A percentile compares a stretch with the other conserved stretches of the same genome.
Evolutionary conservation across 2,797 vertebrate genomes (phyloP).

Genomic region (Trachops cirrhosus): DNA sequence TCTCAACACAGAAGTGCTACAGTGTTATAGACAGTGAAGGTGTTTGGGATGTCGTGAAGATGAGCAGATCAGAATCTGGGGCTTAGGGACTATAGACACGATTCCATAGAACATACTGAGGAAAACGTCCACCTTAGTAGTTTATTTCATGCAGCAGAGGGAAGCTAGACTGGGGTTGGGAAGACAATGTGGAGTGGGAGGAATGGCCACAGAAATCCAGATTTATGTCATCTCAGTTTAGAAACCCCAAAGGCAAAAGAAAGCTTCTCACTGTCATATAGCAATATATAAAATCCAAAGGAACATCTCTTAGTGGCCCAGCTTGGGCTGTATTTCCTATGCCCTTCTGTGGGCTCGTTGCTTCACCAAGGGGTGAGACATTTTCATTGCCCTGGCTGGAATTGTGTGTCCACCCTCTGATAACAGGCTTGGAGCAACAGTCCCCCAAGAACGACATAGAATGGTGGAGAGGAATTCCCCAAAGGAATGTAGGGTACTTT

Average conservation of each 20-base stretch:
- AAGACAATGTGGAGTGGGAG: neutral
- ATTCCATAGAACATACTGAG: neutral
- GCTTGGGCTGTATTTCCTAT: neutral
- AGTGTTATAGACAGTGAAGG: neutral
- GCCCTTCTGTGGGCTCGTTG: neutral
- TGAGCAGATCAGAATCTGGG: neutral
- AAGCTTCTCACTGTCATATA: neutral
- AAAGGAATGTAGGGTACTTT: slow-evolving; percentile 26
- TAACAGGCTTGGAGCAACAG: neutral
- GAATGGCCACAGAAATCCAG: neutral
- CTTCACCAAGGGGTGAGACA: neutral
- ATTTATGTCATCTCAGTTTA: neutral
- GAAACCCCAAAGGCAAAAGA: neutral
- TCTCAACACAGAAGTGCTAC: neutral
- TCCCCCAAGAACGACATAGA: neutral
- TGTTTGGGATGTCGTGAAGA: neutral
- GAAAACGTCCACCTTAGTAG: neutral
- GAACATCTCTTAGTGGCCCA: neutral
- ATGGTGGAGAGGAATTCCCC: neutral
- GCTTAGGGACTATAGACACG: neutral
- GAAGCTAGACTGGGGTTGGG: neutral
- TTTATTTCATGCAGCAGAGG: neutral
- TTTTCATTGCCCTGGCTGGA: neutral
- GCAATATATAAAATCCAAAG: neutral
- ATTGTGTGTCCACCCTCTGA: neutral